A percentile compares a stretch with the other conserved stretches of the same genome.
These are phyloP conservation scores for Pseudolycoriella hygida DNA, from an alignment of 2,888 invertebrate genomes.

Conservation along the genomic window DNA sequence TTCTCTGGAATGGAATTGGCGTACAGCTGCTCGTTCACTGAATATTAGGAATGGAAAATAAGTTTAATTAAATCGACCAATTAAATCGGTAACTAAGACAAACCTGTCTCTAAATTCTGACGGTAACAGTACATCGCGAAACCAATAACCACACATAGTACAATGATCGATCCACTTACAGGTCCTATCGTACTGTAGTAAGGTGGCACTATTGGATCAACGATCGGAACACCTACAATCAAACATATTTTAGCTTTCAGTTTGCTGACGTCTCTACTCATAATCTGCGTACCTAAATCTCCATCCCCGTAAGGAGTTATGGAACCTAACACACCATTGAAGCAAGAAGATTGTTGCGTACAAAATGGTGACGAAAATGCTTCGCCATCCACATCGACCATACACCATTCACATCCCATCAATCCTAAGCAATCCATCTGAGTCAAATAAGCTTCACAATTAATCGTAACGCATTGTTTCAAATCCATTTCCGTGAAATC, in stretches of 20 bases:
- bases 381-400: conserved; percentile 55
- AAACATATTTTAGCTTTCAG: conserved; percentile 21
- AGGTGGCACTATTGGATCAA: conserved; percentile 29
- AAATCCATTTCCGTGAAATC: conserved; percentile 31
- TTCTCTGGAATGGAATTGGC: conserved; percentile 33
- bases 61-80: background rate
- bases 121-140: conserved; percentile 74
- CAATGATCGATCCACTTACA: conserved; percentile 70
- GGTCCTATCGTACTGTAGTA: conserved; percentile 64
- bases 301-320: conserved; percentile 68
- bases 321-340: conserved; percentile 70
- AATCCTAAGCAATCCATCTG: conserved; percentile 49
- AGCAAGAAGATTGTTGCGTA: conserved; percentile 62
- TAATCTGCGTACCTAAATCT: conserved; percentile 28
- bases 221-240: conserved; percentile 20
- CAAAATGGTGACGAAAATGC: conserved; percentile 60
- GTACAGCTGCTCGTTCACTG: conserved; percentile 30
- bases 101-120: conserved; percentile 32
- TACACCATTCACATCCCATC: conserved; percentile 85
- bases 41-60: background rate
- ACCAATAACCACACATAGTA: conserved; percentile 61
- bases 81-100: background rate
- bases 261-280: conserved; percentile 12
- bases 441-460: conserved; percentile 45
- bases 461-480: conserved; percentile 46